Conservation (phyloP, 2,888 invertebrate genomes). For the Chrysolina americana region DNA sequence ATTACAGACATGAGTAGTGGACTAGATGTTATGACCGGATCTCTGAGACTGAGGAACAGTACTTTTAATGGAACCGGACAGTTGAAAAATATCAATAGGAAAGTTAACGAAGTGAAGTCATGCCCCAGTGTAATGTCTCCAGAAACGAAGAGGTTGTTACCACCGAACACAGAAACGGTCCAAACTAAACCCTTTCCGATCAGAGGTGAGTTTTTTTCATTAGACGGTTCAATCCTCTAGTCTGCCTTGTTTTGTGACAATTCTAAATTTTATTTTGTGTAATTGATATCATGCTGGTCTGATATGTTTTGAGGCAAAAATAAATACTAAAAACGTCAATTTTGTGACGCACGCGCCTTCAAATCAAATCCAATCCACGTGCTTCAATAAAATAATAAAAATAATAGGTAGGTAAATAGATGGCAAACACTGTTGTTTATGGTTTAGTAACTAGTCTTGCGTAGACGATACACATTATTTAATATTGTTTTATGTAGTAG, state of each 20-base stretch:
- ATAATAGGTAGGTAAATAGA: too few species aligned
- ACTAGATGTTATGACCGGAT: conserved; percentile 66
- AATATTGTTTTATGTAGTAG: too few species aligned
- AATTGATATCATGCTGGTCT: background rate
- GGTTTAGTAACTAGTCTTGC: too few species aligned
- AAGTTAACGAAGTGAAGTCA: conserved; percentile 65
- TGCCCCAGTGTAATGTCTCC: conserved; percentile 82
- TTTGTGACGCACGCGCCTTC: background rate
- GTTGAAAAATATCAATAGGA: conserved; percentile 59
- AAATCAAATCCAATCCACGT: background rate
- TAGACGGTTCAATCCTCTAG: background rate
- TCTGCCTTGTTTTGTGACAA: too few species aligned
- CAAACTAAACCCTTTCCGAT: conserved; percentile 93
- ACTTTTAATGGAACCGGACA: conserved; percentile 56
- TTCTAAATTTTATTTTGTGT: too few species aligned
- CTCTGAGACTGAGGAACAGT: conserved; percentile 66
- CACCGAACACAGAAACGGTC: conserved; percentile 87
- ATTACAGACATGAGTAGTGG: conserved; percentile 63
- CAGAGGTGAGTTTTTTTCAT: conserved; percentile 74
- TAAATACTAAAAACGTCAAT: background rate
- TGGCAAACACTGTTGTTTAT: too few species aligned
- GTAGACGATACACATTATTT: too few species aligned
- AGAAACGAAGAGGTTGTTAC: conserved; percentile 78
- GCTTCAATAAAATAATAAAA: background rate
- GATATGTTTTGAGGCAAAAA: background rate